These are phyloP conservation scores for Harpagoxenus sublaevis DNA, from an alignment of 2,888 invertebrate genomes.

Conservation along the genomic window DNA sequence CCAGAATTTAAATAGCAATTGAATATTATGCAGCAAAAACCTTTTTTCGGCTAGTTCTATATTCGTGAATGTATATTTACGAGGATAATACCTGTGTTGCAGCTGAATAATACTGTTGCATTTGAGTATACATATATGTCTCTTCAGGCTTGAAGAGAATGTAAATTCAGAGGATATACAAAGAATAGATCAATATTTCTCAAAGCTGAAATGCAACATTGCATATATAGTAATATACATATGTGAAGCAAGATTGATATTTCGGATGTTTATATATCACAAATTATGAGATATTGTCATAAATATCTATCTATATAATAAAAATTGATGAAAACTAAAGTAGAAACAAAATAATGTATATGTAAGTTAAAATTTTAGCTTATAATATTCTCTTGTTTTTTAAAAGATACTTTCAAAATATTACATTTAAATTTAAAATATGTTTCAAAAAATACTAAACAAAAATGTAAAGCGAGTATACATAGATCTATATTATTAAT, in stretches of 20 bases:
- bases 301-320: constrained; percentile 26
- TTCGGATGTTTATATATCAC: constrained; percentile 32
- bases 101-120: constrained; percentile 40
- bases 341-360: neutral
- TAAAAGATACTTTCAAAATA: constrained; percentile 57
- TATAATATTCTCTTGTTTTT: constrained; percentile 30
- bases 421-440: constrained; percentile 28
- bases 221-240: neutral
- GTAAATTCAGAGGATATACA: constrained; percentile 4
- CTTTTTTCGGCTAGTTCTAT: constrained; percentile 17
- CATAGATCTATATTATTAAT: constrained; percentile 11
- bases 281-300: constrained; percentile 16
- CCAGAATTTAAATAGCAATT: constrained; percentile 26
- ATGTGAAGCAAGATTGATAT: constrained; percentile 30
- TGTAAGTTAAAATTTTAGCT: constrained; percentile 26
- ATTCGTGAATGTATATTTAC: constrained; percentile 20
- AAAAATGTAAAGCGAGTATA: constrained; percentile 20
- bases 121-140: constrained; percentile 32
- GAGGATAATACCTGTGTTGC: constrained; percentile 23
- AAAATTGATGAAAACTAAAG: constrained; percentile 13
- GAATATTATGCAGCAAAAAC: constrained; percentile 31
- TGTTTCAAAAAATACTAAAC: constrained; percentile 8
- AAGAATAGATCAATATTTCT: constrained; percentile 5
- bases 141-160: constrained; percentile 25
- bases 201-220: constrained; percentile 16